These are phyloP conservation scores for Tachycineta bicolor DNA, from an alignment of 2,113 vertebrate genomes.

Conservation along the genomic window DNA sequence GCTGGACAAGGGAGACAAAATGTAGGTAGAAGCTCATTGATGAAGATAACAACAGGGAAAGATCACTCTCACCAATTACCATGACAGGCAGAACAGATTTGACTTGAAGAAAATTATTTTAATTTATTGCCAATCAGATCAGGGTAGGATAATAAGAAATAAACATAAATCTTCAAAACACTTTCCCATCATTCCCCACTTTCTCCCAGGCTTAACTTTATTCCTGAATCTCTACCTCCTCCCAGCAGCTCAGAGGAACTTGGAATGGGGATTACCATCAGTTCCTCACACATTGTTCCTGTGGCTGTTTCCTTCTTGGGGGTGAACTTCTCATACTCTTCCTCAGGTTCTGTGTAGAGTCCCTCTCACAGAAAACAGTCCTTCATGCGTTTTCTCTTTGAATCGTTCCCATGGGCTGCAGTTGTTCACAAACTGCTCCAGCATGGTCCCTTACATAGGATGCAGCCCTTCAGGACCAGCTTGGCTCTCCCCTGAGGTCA, in stretches of 20 bases:
- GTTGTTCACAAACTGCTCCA: not conserved
- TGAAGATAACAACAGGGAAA: not conserved
- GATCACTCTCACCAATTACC: not conserved
- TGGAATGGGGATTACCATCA: not conserved
- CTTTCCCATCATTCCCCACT: not conserved
- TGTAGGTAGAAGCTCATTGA: not conserved
- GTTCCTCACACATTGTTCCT: not conserved
- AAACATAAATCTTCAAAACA: not conserved
- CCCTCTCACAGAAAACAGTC: not conserved
- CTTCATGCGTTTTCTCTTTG: not conserved
- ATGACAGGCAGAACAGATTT: accelerated
- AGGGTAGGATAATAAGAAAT: not conserved
- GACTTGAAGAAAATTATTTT: not conserved
- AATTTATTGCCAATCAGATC: not conserved
- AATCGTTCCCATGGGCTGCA: not conserved
- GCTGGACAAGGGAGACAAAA: not conserved
- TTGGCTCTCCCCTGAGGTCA: too few relatives aligned
- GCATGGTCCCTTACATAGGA: not conserved
- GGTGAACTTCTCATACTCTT: not conserved
- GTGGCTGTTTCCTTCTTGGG: not conserved
- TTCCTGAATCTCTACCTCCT: not conserved
- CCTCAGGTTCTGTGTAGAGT: too few relatives aligned
- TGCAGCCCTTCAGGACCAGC: not conserved
- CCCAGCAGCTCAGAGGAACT: accelerated
- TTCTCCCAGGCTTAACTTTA: not conserved